Evolutionary conservation across 2,113 vertebrate genomes (phyloP).

Genomic region (Callocephalon fimbriatum): DNA sequence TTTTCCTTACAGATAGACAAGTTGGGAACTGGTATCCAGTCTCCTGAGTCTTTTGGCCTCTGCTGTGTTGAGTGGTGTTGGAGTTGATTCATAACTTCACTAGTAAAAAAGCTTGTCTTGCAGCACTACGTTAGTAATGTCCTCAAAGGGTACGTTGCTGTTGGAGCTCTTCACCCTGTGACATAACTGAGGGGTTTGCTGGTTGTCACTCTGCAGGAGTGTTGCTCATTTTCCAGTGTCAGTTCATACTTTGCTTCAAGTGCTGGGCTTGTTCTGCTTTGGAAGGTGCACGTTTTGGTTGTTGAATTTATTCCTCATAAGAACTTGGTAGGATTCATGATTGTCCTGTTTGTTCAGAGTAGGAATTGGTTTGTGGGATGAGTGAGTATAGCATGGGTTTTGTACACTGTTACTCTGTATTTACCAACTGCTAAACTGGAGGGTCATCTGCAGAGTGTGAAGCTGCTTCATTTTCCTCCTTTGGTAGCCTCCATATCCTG

Average conservation of each 20-base stretch:
- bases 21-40: not conserved
- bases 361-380: not conserved
- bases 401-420: fast-evolving
- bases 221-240: not conserved
- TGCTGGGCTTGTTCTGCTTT: not conserved
- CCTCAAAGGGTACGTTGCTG: not conserved
- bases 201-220: not conserved
- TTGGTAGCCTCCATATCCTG: not conserved
- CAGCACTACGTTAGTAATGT: not conserved
- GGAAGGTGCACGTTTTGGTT: not conserved
- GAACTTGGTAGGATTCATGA: not conserved
- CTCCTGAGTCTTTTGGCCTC: not conserved
- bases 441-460: not conserved
- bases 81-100: not conserved
- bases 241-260: not conserved
- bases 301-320: not conserved
- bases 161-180: not conserved
- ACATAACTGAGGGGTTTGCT: not conserved
- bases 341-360: not conserved
- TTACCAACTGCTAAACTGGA: not conserved
- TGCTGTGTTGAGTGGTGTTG: not conserved
- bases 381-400: not conserved
- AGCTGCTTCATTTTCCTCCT: not conserved
- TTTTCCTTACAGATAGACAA: not conserved
- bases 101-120: not conserved